Base-by-base conservation (phyloP, 2,888 invertebrate genomes). In the Malachius bipustulatus region DNA sequence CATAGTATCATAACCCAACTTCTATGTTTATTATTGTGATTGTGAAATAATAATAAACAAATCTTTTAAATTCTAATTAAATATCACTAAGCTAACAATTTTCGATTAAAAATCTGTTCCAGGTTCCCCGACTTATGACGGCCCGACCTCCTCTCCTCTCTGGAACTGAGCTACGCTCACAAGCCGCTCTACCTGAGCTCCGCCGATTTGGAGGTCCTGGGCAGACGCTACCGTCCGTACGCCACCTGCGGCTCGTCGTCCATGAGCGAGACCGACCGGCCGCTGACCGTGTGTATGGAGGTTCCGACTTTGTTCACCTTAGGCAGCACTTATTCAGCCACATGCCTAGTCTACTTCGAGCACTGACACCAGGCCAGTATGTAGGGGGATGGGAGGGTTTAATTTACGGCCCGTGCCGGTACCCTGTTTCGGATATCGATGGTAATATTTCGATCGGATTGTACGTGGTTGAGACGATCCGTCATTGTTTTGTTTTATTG, bases 61-160 rank as follows among this genome's bases (percentile, higher is more conserved):
- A n/a, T n/a, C n/a, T n/a, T n/a, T n/a, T n/a, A n/a, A n/a, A n/a
- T n/a, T n/a, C n/a, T n/a, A n/a, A n/a, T n/a, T n/a, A n/a, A n/a
- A n/a, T n/a, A n/a, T n/a, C n/a, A n/a, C n/a, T n/a, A n/a, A n/a
- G n/a, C n/a, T n/a, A n/a, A n/a, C n/a, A n/a, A n/a, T 50, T 43
- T 45, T 41, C 40, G 57, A n/a, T n/a, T n/a, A n/a, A n/a, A n/a
- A 8, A 19, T 19, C n/a, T 19, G 24, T 19, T 58, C 30, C 63
- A 81, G 70, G 56, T 83, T 82, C 61, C 82, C 82, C 55, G 83
- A 82, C 61, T 82, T 83, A 81, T 83, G 82, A 83, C 82, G 74
- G 64, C 66, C 68, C 54, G 68, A 67, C 57, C 58, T 65, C 38
- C 46, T 62, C 43, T 60, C 56, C 48, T 51, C 57, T 32, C 57